Base-by-base conservation (phyloP, 2,888 invertebrate species). In the Morpho helenor region DNA sequence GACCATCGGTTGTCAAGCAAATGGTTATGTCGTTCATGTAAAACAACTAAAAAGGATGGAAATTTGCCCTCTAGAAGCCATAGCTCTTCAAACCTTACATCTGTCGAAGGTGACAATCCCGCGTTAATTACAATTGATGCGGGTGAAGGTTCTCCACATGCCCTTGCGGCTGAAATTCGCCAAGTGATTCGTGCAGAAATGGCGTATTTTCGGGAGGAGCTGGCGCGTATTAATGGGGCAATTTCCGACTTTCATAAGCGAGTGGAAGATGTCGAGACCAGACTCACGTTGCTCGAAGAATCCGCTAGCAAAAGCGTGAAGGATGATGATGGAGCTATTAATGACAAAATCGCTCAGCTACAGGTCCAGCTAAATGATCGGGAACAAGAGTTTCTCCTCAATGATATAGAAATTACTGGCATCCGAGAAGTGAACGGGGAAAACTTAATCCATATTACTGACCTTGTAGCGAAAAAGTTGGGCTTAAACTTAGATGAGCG, bases 371-470 rank as follows among this genome's bases (percentile, higher is more conserved):
- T 51, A 40, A 51, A 51, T 42, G 42, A 41, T 22, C 41, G 42
- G 39, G 51, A 51, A 22, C 51, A 51, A 39, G 22, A 41, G 42
- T 10, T 5, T 51, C 43, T 49, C 40, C 9, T 23, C 23, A 23
- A 23, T 23, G 23, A 23, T 23, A 23, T 23, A 23, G 23, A 23
- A 23, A 23, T 23, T 23, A 31, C 51, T n/a, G 46, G 52, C 23
- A 44, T 57, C 7, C 23, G 7, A 8, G 57, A 57, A 39, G 40
- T 31, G 41, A 22, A 8, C 8, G 57, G 47, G 2, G 57, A 57
- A 23, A 57, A 52, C n/a, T n/a, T 51, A 8, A 5, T 16, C 7
- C 47, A 57, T 16, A 40, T 57, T 16, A 9, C 48, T 22, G 57
- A 23, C 23, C 23, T 23, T 23, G 23, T 23, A 23, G 23, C 23